Evolutionary conservation across 2,888 invertebrate genomes (phyloP).

Genomic region (Orthosia gracilis): DNA sequence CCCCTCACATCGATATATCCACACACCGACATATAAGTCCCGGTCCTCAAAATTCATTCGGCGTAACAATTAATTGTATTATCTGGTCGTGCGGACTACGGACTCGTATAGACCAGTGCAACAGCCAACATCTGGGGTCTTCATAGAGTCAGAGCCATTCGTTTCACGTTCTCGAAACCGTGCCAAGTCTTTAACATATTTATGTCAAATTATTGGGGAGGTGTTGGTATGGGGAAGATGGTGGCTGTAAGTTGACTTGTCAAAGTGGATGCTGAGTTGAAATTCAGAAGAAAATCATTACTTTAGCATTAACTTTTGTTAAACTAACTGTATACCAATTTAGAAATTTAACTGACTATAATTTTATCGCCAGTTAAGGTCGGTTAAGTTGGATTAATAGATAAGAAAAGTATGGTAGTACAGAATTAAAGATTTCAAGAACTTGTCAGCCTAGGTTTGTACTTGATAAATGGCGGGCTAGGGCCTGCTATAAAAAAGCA

Average conservation of each 20-base stretch:
- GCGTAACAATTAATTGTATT: slow-evolving; percentile 64
- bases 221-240: slow-evolving; percentile 12
- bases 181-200: slow-evolving; percentile 68
- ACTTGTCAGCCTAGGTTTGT: too few species aligned
- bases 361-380: too few species aligned
- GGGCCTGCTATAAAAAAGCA: too few species aligned
- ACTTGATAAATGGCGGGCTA: too few species aligned
- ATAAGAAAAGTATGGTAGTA: too few species aligned
- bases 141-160: slow-evolving; percentile 51
- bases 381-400: too few species aligned
- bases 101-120: neutral
- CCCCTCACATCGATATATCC: neutral
- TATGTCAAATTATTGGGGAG: slow-evolving; percentile 51
- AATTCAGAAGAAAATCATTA: too few species aligned
- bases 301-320: too few species aligned
- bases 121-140: slow-evolving; percentile 52
- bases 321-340: too few species aligned
- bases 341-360: too few species aligned
- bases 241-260: neutral
- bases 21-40: slow-evolving; percentile 6
- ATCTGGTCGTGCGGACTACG: slow-evolving; percentile 9
- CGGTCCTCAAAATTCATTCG: slow-evolving; percentile 53
- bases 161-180: slow-evolving; percentile 59
- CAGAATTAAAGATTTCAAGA: too few species aligned
- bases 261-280: too few species aligned